Percentiles rank a stretch among this genome's conserved stretches.
phyloP scores from a whole-genome alignment of 2,797 vertebrate genomes.

The Trematomus bernacchii region DNA sequence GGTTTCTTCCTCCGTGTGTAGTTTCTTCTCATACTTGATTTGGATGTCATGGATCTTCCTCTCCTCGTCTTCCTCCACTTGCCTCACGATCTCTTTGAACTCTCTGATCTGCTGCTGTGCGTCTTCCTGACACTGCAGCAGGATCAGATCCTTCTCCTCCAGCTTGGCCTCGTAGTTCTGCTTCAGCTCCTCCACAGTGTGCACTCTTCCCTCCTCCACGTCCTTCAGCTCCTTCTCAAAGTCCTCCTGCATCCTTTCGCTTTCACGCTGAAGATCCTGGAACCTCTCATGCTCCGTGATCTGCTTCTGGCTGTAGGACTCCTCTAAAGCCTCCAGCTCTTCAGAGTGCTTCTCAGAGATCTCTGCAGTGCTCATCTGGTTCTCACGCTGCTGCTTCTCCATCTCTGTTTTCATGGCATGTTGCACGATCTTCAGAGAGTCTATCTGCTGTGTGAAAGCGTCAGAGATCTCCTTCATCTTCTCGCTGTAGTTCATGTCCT shows the following conservation, averaged over 20 bases:
- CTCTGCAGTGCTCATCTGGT: constrained; percentile 79
- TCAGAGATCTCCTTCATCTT: constrained; percentile 91
- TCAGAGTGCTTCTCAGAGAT: constrained; percentile 83
- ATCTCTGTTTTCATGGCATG: constrained; percentile 89
- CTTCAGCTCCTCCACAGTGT: constrained; percentile 86
- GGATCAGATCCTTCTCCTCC: constrained; percentile 83
- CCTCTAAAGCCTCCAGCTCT: constrained; percentile 90
- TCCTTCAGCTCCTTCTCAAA: constrained; percentile 85
- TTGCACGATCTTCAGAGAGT: constrained; percentile 85
- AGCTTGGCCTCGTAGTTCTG: constrained; percentile 87
- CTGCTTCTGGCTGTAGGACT: constrained; percentile 90
- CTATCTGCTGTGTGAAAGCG: constrained; percentile 89
- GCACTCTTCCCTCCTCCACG: constrained; percentile 84
- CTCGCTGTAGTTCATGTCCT: constrained; percentile 91
- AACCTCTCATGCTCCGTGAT: constrained; percentile 90
- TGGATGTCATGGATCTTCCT: constrained; percentile 88
- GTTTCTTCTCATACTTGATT: constrained; percentile 86
- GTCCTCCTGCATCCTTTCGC: constrained; percentile 88
- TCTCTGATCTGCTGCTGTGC: constrained; percentile 81
- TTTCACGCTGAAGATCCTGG: constrained; percentile 89
- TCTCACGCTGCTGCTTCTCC: constrained; percentile 83
- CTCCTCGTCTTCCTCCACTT: constrained; percentile 90
- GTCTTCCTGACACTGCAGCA: constrained; percentile 87
- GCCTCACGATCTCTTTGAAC: constrained; percentile 88
- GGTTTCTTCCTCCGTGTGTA: constrained; percentile 87